Base-by-base conservation (phyloP, 2,888 invertebrate species). In the Griposia aprilina region DNA sequence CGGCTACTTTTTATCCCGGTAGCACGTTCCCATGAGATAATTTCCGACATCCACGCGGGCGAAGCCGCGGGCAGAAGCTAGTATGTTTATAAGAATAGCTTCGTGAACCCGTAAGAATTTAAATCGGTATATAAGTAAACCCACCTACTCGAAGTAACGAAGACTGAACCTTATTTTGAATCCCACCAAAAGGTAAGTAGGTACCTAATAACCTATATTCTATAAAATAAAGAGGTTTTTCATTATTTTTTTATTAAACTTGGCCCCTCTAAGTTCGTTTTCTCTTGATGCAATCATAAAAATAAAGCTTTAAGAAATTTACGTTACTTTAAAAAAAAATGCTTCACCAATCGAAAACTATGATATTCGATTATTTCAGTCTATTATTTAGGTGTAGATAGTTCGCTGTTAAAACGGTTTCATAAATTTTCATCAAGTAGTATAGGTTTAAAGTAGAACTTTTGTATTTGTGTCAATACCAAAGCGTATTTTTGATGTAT, bases 381-480 rank as follows among this genome's bases (percentile, higher is more conserved):
- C 17, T 59, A 52, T 52, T 57, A 50, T 50, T 26, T 36, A 30
- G 36, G 26, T 13, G 26, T 3, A 76, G 57, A 23, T 6, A 77
- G 57, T n/a, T 78, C 48, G 26, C 7, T 20, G 50, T 59, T 52
- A 67, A 17, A 66, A 36, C 3, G 30, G 13, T 36, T 60, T 68
- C 20, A 30, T 17, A 60, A 52, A 78, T 11, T 69, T 55, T 60
- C n/a, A 30, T 26, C 30, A 15, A 41, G 13, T 30, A 41, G n/a
- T 57, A 50, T 65, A 36, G 63, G 36, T 57, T 57, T 41, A 23
- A 30, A 36, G 20, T 77, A 77, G 41, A 77, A 55, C 52, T 68
- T 36, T 79, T 20, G 15, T 59, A 59, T 50, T 20, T 60, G 20
- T 26, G 36, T 26, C 15, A 36, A 26, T 15, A 48, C 15, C 59